Base-by-base conservation (phyloP, 92 coral and sea anemone genomes). In the Bergia puertoricense region DNA sequence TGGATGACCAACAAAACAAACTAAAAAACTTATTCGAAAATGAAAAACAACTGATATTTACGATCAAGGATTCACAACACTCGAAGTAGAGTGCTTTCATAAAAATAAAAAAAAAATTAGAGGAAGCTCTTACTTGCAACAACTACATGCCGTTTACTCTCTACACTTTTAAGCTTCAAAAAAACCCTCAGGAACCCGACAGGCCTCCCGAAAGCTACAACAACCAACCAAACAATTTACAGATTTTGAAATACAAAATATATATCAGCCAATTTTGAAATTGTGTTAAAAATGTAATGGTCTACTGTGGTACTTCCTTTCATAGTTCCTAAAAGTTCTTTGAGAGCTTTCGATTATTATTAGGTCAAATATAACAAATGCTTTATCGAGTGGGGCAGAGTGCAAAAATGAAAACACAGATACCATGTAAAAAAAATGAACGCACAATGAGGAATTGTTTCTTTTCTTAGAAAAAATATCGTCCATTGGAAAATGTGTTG, bases 321-420 rank as follows among this genome's bases (percentile, higher is more conserved):
- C 69, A 16, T 18, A 56, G 73, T 81, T 57, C 46, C 74, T 81
- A 66, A 81, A 81, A 81, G 16, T 81, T 59, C 18, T 54, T 80
- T 56, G 82, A 45, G 82, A 30, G 37, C 62, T 18, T 51, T 6
- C 11, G 39, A 30, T 56, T 13, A 44, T 8, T 22, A 36, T 20
- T 18, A 39, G 18, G 72, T 81, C 16, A 81, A 81, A 81, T 81
- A 38, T 42, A 78, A n/a, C 18, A 37, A 37, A 0, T 56, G 74
- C 8, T 40, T 56, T 2, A 71, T 62, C 54, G 73, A 62, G 85
- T 40, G 74, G 73, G 74, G 18, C 51, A 39, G 74, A 40, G 44
- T 9, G 14, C 36, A 81, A 59, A 48, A 48, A 38, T 30, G 6
- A 2, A n/a, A 50, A n/a, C 62, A 51, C 15, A 22, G 8, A 79